A percentile compares a stretch with the other conserved stretches of the same genome.
These are phyloP conservation scores for Frankliniella intonsa DNA, from an alignment of 2,888 invertebrate species.

Conservation along the genomic window DNA sequence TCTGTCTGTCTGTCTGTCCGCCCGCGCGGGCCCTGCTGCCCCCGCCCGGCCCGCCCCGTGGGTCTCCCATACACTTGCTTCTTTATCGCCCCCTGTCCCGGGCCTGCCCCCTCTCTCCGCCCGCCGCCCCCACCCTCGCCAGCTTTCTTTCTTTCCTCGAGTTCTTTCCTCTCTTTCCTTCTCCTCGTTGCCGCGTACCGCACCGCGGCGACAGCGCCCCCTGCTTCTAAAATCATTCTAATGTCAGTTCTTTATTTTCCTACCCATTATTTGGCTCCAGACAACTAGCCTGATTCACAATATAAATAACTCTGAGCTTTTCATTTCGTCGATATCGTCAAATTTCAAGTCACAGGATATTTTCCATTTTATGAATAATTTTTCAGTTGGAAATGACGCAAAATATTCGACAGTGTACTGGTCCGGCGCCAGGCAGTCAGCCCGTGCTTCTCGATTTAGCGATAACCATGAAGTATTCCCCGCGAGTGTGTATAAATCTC, in stretches of 20 bases:
- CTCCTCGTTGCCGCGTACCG: neutral
- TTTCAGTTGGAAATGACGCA: no score
- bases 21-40: neutral
- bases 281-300: no score
- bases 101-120: neutral
- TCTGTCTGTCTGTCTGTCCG: neutral
- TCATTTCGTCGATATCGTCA: no score
- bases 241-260: neutral
- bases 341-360: no score
- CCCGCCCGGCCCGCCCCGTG: neutral
- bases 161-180: neutral
- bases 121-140: neutral
- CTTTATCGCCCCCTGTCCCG: slow-evolving; percentile 16
- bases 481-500: neutral
- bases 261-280: neutral
- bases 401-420: no score
- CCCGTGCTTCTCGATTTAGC: no score
- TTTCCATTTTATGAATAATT: no score
- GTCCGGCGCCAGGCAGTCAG: no score
- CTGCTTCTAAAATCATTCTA: neutral
- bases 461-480: no score
- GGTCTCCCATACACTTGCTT: slow-evolving; percentile 11
- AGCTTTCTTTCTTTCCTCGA: no score
- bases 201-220: neutral
- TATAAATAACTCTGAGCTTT: no score